phyloP scores from a whole-genome alignment of 2,113 vertebrate species.

The Ciconia maguari region DNA sequence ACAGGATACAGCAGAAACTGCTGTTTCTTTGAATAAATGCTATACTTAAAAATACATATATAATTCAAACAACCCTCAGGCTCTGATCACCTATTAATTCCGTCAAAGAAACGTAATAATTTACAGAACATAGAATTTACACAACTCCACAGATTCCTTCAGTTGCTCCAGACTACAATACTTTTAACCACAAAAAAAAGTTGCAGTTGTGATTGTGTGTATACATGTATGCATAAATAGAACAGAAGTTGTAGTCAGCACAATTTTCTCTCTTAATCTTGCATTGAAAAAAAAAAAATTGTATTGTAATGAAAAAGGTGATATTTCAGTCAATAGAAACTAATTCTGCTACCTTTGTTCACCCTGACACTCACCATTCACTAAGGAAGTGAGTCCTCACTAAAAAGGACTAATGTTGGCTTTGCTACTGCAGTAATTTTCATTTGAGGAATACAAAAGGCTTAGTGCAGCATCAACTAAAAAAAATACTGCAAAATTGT shows the following conservation, averaged over 20 bases:
- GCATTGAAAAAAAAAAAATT: neutral
- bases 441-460: neutral
- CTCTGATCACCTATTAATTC: neutral
- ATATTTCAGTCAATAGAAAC: neutral
- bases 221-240: neutral
- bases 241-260: neutral
- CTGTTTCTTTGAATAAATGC: neutral
- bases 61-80: neutral
- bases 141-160: neutral
- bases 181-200: neutral
- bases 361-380: neutral
- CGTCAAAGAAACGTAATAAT: neutral
- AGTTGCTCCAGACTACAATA: neutral
- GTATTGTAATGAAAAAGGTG: neutral
- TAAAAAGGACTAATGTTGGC: neutral
- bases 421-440: neutral
- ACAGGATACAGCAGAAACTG: neutral
- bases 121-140: neutral
- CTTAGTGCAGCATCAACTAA: neutral
- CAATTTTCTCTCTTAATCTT: neutral
- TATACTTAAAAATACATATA: neutral
- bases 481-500: neutral
- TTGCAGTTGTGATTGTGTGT: neutral
- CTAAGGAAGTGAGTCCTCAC: neutral
- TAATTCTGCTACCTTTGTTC: neutral